These are phyloP conservation scores for Nudaria mundana DNA, from an alignment of 2,888 invertebrate species.

Conservation along the genomic window DNA sequence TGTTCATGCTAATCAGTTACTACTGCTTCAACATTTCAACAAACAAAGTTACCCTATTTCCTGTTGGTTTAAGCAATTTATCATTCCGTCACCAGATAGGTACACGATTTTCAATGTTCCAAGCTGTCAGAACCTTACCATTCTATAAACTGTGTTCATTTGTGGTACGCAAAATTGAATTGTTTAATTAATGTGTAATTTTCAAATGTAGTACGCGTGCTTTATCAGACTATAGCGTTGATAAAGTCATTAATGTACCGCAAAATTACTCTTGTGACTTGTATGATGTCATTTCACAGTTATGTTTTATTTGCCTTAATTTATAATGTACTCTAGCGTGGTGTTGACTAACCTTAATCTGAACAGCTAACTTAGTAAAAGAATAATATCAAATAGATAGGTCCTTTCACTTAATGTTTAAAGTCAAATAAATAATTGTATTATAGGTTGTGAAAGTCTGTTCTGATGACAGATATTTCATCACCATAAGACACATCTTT, in stretches of 20 bases:
- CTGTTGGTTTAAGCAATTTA: neutral
- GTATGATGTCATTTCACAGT: slow-evolving; percentile 13
- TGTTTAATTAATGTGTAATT: slow-evolving; percentile 14
- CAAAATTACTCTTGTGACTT: slow-evolving; percentile 19
- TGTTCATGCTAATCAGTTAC: too few relatives aligned
- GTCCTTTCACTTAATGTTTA: too few relatives aligned
- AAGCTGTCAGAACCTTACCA: neutral
- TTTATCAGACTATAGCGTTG: slow-evolving; percentile 21
- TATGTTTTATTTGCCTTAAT: slow-evolving; percentile 12
- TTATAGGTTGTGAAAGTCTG: too few relatives aligned
- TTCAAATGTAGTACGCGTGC: slow-evolving; percentile 16
- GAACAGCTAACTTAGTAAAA: too few relatives aligned
- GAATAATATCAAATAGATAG: too few relatives aligned
- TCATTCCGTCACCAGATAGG: neutral
- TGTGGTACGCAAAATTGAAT: slow-evolving; percentile 11
- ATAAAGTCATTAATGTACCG: slow-evolving; percentile 36
- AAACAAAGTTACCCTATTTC: too few relatives aligned
- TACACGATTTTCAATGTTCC: neutral
- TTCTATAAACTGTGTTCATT: neutral
- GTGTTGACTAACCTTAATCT: too few relatives aligned
- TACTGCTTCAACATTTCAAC: too few relatives aligned
- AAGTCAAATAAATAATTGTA: too few relatives aligned
- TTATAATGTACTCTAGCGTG: slow-evolving; percentile 8
- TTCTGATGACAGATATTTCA: neutral
- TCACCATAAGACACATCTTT: neutral